Conservation (phyloP, 92 coral and sea anemone species). For the Heteractis magnifica region DNA sequence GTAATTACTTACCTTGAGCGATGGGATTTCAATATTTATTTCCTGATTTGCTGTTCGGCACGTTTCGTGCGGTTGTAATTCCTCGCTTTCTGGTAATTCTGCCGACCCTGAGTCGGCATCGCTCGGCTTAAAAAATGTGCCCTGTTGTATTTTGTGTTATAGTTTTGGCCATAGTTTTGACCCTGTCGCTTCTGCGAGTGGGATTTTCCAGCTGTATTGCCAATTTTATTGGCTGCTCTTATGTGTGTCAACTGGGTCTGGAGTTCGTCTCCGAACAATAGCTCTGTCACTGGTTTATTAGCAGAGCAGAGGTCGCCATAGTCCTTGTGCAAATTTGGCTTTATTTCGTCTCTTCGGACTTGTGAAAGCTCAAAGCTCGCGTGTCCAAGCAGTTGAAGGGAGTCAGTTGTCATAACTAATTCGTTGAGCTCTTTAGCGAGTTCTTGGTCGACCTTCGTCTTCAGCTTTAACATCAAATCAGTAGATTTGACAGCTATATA, state of each 20-base stretch:
- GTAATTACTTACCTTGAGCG: no score
- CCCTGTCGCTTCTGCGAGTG: conserved; percentile 24
- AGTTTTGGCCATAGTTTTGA: not conserved
- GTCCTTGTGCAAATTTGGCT: no score
- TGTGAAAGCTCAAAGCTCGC: no score
- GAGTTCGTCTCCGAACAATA: conserved; percentile 48
- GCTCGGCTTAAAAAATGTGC: conserved; percentile 49
- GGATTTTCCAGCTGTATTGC: conserved; percentile 35
- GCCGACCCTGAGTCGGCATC: conserved; percentile 20
- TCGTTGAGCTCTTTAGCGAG: no score
- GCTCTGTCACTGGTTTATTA: not conserved
- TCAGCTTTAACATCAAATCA: no score
- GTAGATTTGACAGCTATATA: not conserved
- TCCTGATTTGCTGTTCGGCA: no score
- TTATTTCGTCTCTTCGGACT: no score
- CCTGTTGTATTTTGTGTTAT: conserved; percentile 20
- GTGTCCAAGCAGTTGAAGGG: no score
- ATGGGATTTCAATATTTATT: no score
- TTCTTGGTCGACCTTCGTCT: no score
- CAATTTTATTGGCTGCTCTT: conserved; percentile 38
- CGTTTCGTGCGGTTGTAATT: conserved; percentile 20
- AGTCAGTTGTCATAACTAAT: no score
- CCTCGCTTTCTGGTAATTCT: conserved; percentile 1
- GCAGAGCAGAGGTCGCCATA: no score
- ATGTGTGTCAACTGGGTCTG: conserved; percentile 49